phyloP scores from a whole-genome alignment of 2,888 invertebrate species.

The Ptychoptera contaminata region DNA sequence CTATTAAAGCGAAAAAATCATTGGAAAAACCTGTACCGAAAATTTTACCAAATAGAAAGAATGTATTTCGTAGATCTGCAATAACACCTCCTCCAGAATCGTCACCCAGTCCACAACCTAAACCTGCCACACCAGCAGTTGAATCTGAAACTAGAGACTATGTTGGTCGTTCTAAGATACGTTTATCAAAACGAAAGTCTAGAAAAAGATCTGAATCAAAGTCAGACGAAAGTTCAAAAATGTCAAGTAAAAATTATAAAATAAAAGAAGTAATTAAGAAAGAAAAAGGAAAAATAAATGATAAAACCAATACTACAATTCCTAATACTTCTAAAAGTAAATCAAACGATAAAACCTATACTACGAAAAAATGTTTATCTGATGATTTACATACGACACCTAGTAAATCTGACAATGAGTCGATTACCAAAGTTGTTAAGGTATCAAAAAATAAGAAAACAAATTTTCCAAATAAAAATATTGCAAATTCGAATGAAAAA shows the following conservation, averaged over 20 bases:
- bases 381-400: slow-evolving; percentile 14
- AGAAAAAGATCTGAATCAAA: slow-evolving; percentile 5
- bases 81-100: neutral
- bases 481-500: too few relatives aligned
- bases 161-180: slow-evolving; percentile 6
- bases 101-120: neutral
- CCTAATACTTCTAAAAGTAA: neutral
- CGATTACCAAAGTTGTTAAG: neutral
- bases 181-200: slow-evolving; percentile 1
- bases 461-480: too few relatives aligned
- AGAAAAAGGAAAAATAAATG: slow-evolving; percentile 7
- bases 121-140: slow-evolving; percentile 1
- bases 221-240: slow-evolving; percentile 11
- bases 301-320: neutral
- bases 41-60: too few relatives aligned
- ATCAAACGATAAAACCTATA: slow-evolving; percentile 5
- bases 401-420: neutral
- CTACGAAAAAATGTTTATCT: slow-evolving; percentile 17
- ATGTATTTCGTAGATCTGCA: neutral
- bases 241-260: slow-evolving; percentile 13
- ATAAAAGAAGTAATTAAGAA: slow-evolving; percentile 9
- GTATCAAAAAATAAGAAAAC: too few relatives aligned
- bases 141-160: slow-evolving; percentile 7
- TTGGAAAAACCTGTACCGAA: slow-evolving; percentile 1
- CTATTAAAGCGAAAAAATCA: slow-evolving; percentile 21